Percentiles rank a stretch among this genome's conserved stretches.
phyloP scores from a whole-genome alignment of 2,113 vertebrate species.

The Esox niger region DNA sequence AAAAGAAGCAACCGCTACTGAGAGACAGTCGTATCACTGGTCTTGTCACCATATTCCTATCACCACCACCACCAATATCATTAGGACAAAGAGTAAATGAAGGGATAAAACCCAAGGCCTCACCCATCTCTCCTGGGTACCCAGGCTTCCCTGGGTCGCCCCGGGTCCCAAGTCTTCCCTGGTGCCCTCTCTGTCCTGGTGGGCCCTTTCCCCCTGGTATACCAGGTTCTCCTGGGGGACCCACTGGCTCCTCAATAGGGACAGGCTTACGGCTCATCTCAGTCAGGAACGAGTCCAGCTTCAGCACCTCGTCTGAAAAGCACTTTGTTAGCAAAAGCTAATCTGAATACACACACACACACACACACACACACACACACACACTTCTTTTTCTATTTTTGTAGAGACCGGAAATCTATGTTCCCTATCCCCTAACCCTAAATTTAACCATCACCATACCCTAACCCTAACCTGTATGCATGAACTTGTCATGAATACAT shows the following conservation, averaged over 20 bases:
- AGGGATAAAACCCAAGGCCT: neutral
- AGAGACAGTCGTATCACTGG: neutral
- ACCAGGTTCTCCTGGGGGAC: slow-evolving; percentile 79
- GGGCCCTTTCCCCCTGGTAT: slow-evolving; percentile 71
- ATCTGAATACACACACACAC: slow-evolving; percentile 4
- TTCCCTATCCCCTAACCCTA: no score
- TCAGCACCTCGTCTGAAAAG: slow-evolving; percentile 82
- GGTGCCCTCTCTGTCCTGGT: slow-evolving; percentile 69
- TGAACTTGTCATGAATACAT: neutral
- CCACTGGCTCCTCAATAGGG: slow-evolving; percentile 78
- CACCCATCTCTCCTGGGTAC: slow-evolving; percentile 83
- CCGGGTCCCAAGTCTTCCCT: slow-evolving; percentile 67
- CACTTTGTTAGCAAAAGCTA: no score
- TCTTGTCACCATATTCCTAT: neutral
- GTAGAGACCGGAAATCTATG: no score
- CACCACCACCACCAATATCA: neutral
- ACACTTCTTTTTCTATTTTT: no score
- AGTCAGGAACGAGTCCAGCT: slow-evolving; percentile 80
- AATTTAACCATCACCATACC: no score
- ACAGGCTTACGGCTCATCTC: slow-evolving; percentile 79
- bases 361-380: slow-evolving; percentile 28
- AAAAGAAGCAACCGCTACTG: neutral
- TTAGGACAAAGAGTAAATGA: no score
- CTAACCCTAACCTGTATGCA: neutral
- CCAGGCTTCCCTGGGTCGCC: slow-evolving; percentile 69